A percentile compares a stretch with the other conserved stretches of the same genome.
Evolutionary conservation across 2,113 vertebrate genomes (phyloP).

Genomic region (Semnopithecus entellus): DNA sequence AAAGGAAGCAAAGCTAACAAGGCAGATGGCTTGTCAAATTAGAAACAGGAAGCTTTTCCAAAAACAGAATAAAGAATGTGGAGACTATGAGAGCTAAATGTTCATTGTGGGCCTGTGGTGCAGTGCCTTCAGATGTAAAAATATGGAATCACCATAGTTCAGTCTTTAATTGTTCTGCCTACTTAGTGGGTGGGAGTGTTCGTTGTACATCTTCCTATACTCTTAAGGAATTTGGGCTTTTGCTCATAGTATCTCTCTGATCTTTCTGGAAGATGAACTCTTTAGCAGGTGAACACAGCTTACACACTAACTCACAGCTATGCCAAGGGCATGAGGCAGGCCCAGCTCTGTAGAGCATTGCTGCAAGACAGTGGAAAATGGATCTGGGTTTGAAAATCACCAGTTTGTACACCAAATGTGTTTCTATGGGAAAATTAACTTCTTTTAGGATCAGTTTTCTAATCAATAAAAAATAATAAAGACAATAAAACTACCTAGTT

Average conservation of each 20-base stretch:
- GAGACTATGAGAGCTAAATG: neutral
- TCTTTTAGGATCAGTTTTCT: neutral
- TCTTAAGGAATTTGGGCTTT: neutral
- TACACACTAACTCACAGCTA: neutral
- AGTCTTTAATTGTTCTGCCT: neutral
- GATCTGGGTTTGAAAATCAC: neutral
- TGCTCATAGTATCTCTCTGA: neutral
- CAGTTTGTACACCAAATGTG: neutral
- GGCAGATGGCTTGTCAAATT: constrained; percentile 49
- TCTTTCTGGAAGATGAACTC: neutral
- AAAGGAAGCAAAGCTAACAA: constrained; percentile 42
- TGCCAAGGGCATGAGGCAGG: neutral
- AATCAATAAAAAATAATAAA: neutral
- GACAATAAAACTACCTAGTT: neutral
- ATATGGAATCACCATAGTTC: neutral
- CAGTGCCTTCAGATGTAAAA: neutral
- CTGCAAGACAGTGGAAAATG: neutral
- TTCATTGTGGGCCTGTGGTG: neutral
- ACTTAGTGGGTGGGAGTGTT: neutral
- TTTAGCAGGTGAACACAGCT: neutral
- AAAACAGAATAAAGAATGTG: constrained; percentile 12
- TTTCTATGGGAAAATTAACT: neutral
- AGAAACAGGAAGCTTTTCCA: constrained; percentile 39
- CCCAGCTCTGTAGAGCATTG: accelerated
- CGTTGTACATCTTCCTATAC: neutral